phyloP scores from a whole-genome alignment of 2,888 invertebrate genomes.

The Lottia scabra region DNA sequence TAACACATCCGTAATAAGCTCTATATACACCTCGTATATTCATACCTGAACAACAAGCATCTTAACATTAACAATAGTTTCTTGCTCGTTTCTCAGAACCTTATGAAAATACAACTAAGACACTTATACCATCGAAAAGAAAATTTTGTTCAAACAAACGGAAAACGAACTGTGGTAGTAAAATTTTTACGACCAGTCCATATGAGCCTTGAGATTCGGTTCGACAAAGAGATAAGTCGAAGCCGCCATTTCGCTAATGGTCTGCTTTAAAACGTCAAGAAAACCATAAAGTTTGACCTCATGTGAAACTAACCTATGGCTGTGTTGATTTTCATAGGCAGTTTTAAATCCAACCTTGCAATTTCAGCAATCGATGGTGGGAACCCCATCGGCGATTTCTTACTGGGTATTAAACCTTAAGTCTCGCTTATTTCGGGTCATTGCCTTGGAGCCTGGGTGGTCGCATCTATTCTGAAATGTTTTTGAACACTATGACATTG shows the following conservation, averaged over 20 bases:
- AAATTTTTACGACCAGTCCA: conserved; percentile 1
- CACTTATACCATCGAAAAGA: background rate
- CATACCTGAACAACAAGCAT: background rate
- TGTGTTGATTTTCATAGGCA: background rate
- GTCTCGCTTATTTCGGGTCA: background rate
- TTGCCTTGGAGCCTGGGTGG: background rate
- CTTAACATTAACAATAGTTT: background rate
- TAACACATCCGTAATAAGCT: conserved; percentile 7
- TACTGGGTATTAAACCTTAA: background rate
- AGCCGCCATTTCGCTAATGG: conserved; percentile 1
- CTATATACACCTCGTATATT: background rate
- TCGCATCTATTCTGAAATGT: background rate
- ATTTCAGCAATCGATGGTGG: background rate
- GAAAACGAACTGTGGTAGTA: background rate
- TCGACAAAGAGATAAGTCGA: conserved; percentile 4
- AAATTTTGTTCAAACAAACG: background rate
- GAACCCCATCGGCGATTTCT: background rate
- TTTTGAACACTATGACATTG: background rate
- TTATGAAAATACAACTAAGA: background rate
- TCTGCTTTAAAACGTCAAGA: background rate
- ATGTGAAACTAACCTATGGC: background rate
- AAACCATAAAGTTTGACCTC: background rate
- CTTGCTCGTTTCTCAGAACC: background rate
- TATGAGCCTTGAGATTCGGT: background rate
- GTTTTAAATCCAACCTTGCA: background rate